These are phyloP conservation scores for Sprattus sprattus DNA, from an alignment of 2,113 vertebrate species.

Conservation along the genomic window DNA sequence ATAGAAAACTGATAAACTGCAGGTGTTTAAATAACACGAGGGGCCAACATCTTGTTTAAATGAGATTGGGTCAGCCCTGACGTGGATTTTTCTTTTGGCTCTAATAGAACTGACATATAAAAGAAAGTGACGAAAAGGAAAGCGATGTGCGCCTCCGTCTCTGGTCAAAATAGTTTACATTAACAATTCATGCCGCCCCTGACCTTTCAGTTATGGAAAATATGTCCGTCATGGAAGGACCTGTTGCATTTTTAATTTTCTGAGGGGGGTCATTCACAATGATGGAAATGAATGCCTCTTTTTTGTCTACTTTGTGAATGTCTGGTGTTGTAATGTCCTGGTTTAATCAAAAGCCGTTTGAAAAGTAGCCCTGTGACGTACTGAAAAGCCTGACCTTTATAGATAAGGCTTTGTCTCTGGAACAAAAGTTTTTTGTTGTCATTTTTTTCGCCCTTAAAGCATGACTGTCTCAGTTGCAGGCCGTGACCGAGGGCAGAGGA, in stretches of 20 bases:
- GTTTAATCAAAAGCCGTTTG: slow-evolving; percentile 57
- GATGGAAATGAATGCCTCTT: slow-evolving; percentile 45
- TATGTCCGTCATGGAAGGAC: slow-evolving; percentile 56
- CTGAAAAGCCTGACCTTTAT: slow-evolving; percentile 65
- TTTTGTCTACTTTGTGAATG: slow-evolving; percentile 44
- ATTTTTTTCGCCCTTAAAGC: slow-evolving; percentile 45
- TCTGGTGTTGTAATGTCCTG: slow-evolving; percentile 56
- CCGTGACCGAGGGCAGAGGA: slow-evolving; percentile 56
- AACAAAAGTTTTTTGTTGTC: slow-evolving; percentile 65
- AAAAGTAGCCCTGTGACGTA: slow-evolving; percentile 56
- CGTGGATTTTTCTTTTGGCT: neutral
- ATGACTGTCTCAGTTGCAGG: slow-evolving; percentile 45
- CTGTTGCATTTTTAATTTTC: slow-evolving; percentile 57
- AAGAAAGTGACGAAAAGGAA: slow-evolving; percentile 23
- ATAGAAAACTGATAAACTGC: neutral
- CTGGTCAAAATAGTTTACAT: slow-evolving; percentile 45
- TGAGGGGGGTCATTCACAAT: slow-evolving; percentile 47
- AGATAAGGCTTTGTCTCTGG: slow-evolving; percentile 62
- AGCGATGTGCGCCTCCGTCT: slow-evolving; percentile 35
- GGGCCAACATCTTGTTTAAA: slow-evolving; percentile 16
- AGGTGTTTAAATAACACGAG: slow-evolving; percentile 1
- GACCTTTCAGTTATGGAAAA: slow-evolving; percentile 64
- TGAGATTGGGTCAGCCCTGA: neutral
- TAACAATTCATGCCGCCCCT: slow-evolving; percentile 57
- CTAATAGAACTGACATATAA: slow-evolving; percentile 14